Conservation (phyloP, 2,113 vertebrate genomes). For the Nerophis lumbriciformis region DNA sequence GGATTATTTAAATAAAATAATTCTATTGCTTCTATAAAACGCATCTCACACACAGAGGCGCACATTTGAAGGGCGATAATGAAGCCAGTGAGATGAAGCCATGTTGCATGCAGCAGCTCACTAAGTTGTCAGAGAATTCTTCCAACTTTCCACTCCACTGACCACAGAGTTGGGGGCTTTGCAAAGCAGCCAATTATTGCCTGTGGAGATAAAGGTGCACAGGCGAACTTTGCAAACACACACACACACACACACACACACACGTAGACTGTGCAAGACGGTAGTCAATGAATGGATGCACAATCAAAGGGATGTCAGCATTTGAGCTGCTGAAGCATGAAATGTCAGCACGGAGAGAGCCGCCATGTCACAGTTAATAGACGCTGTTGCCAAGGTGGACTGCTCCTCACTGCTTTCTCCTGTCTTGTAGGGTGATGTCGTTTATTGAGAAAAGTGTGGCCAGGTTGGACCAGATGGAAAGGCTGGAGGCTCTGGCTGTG, state of each 20-base stretch:
- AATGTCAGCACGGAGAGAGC: conserved; percentile 7
- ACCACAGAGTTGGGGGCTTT: conserved; percentile 9
- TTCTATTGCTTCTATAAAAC: too few relatives aligned
- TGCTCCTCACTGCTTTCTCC: not conserved
- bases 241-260: conserved; percentile 2
- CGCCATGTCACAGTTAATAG: not conserved
- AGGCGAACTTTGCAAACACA: conserved; percentile 1
- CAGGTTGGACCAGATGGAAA: conserved; percentile 70
- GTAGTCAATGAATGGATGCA: not conserved
- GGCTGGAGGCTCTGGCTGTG: conserved; percentile 67
- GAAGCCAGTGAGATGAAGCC: conserved; percentile 6
- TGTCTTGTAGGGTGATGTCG: conserved; percentile 72
- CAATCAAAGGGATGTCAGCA: conserved; percentile 6
- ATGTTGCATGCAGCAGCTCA: not conserved
- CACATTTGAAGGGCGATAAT: too few relatives aligned
- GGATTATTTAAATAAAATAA: too few relatives aligned
- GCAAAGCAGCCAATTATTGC: conserved; percentile 44
- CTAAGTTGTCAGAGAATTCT: conserved; percentile 15
- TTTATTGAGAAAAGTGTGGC: conserved; percentile 79
- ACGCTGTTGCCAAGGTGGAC: not conserved
- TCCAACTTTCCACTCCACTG: conserved; percentile 3
- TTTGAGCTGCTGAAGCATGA: conserved; percentile 10
- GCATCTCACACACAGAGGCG: too few relatives aligned
- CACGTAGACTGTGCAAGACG: not conserved
- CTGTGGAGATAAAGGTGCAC: conserved; percentile 30